Evolutionary conservation across 2,888 invertebrate genomes (phyloP).

Genomic region (Spatulosminthurus flaviceps): DNA sequence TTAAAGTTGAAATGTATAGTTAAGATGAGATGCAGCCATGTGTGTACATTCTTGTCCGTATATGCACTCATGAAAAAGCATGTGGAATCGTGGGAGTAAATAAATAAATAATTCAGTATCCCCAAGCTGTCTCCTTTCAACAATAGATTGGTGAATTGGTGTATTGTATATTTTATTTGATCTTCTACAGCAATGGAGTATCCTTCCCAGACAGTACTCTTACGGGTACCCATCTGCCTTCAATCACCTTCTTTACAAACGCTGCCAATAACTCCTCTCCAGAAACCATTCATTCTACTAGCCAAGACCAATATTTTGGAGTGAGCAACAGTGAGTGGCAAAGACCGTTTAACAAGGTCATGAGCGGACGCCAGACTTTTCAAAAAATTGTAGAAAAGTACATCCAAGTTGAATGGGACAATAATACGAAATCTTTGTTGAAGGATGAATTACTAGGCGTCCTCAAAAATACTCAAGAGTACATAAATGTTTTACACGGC

Average conservation of each 20-base stretch:
- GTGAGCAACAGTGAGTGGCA: conserved; percentile 55
- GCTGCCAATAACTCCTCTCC: conserved; percentile 5
- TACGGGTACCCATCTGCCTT: conserved; percentile 10
- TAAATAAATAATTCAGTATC: neutral
- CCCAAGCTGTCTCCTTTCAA: neutral
- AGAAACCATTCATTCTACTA: neutral
- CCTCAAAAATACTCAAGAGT: conserved; percentile 52
- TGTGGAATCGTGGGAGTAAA: neutral
- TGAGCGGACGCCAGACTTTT: conserved; percentile 50
- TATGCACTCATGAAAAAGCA: neutral
- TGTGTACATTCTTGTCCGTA: too few relatives aligned
- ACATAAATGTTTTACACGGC: conserved; percentile 34
- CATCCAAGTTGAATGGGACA: neutral
- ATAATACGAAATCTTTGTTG: conserved; percentile 26
- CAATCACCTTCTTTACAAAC: conserved; percentile 36
- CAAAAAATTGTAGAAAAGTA: conserved; percentile 48
- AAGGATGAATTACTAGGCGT: conserved; percentile 48
- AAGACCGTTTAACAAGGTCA: conserved; percentile 56
- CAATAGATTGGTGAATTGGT: neutral
- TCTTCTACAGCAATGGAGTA: neutral
- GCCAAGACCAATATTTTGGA: conserved; percentile 45
- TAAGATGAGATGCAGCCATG: too few relatives aligned
- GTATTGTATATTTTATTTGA: neutral
- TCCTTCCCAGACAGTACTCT: neutral
- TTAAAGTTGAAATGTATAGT: too few relatives aligned